phyloP scores from a whole-genome alignment of 2,888 invertebrate genomes.

The Piscicola geometra region DNA sequence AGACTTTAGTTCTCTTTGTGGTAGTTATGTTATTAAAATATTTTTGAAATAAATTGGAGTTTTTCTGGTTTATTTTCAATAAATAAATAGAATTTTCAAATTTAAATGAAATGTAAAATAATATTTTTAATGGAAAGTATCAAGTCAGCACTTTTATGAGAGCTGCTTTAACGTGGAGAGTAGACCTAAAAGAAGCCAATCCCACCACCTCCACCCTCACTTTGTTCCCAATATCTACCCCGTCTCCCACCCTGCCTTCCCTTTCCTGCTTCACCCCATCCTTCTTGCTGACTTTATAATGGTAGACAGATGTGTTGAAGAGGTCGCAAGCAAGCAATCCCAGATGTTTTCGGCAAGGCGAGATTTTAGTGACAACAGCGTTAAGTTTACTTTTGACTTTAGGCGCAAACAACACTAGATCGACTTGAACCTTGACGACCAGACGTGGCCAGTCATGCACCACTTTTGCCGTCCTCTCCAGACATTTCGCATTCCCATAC shows the following conservation, averaged over 20 bases:
- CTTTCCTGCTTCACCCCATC: not conserved
- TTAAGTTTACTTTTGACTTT: not conserved
- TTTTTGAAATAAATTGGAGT: no score
- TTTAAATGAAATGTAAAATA: not conserved
- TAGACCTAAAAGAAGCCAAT: not conserved
- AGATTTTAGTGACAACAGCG: not conserved
- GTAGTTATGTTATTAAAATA: no score
- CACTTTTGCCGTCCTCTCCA: not conserved
- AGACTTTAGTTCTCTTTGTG: no score
- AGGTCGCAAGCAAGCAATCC: not conserved
- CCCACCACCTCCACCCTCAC: conserved; percentile 18
- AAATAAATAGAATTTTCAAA: no score
- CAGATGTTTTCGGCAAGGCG: not conserved
- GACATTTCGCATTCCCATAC: conserved; percentile 1
- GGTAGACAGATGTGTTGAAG: not conserved
- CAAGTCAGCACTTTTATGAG: not conserved
- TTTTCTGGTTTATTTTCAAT: no score
- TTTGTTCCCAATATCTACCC: not conserved
- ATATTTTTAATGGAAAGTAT: not conserved
- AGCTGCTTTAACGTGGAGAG: not conserved
- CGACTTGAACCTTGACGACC: not conserved
- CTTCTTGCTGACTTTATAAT: not conserved
- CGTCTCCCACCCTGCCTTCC: not conserved
- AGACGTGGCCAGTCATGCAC: not conserved
- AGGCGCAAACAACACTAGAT: no score